phyloP scores from a whole-genome alignment of 2,797 vertebrate genomes.

The Sebastes flavidus region DNA sequence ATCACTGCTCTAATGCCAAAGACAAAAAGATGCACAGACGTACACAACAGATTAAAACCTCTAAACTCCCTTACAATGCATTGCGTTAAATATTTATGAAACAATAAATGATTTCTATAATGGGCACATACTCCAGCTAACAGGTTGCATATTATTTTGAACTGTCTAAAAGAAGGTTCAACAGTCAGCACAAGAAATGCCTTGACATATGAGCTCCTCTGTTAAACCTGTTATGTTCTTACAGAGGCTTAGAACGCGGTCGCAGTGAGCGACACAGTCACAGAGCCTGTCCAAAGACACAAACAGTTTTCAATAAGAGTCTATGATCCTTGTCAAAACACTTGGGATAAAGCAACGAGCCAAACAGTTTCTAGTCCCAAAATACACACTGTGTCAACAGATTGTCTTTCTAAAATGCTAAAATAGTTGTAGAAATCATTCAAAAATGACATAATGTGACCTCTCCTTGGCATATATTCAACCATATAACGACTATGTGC shows the following conservation, averaged over 20 bases:
- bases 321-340: conserved; percentile 59
- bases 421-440: neutral
- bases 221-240: conserved; percentile 85
- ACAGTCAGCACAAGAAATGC: conserved; percentile 52
- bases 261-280: conserved; percentile 34
- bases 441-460: neutral
- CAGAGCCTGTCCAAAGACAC: conserved; percentile 47
- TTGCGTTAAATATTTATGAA: neutral
- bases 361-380: conserved; percentile 25
- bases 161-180: conserved; percentile 38
- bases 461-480: neutral
- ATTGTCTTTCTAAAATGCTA: neutral
- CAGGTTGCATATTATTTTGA: conserved; percentile 21
- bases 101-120: neutral
- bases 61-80: neutral
- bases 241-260: conserved; percentile 70
- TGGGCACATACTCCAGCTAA: neutral
- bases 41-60: neutral
- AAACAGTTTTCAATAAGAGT: conserved; percentile 53
- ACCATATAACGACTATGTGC: neutral
- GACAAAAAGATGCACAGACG: neutral
- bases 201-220: conserved; percentile 76
- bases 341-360: conserved; percentile 23
- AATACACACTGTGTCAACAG: conserved; percentile 1
- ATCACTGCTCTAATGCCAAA: neutral